These are phyloP conservation scores for Hypomesus transpacificus DNA, from an alignment of 2,113 vertebrate genomes.

Conservation along the genomic window DNA sequence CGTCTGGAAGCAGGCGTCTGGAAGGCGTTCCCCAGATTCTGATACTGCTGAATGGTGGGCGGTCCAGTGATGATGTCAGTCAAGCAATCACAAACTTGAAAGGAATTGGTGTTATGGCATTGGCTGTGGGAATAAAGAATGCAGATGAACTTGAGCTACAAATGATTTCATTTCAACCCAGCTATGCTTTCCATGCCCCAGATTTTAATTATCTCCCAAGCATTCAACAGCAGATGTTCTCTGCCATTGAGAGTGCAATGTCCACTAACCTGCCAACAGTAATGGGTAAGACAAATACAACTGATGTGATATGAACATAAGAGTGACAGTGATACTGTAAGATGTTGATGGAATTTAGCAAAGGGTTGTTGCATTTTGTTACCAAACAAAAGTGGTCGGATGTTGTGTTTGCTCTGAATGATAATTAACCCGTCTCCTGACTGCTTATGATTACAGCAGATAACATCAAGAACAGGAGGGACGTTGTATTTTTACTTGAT, in stretches of 20 bases:
- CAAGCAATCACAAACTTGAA: slow-evolving; percentile 66
- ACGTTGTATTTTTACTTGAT: slow-evolving; percentile 76
- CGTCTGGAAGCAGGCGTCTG: slow-evolving; percentile 81
- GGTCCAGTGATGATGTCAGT: slow-evolving; percentile 75
- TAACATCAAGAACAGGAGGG: slow-evolving; percentile 50
- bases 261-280: slow-evolving; percentile 17
- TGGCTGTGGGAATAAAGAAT: slow-evolving; percentile 75
- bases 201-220: slow-evolving; percentile 67
- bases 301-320: background rate
- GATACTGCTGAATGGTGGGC: slow-evolving; percentile 80
- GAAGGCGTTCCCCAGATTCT: slow-evolving; percentile 81
- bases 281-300: slow-evolving; percentile 52
- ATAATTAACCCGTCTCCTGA: slow-evolving; percentile 33
- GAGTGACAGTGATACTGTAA: slow-evolving; percentile 21
- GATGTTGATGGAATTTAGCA: background rate
- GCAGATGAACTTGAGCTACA: slow-evolving; percentile 77
- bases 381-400: background rate
- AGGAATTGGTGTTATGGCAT: slow-evolving; percentile 69
- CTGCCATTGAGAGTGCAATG: slow-evolving; percentile 31
- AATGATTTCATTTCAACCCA: slow-evolving; percentile 70
- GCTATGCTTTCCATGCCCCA: slow-evolving; percentile 70
- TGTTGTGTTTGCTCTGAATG: background rate
- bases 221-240: slow-evolving; percentile 57
- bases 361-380: background rate
- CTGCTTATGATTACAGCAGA: slow-evolving; percentile 57